Conservation (phyloP, 2,888 invertebrate genomes). For the Suillia variegata region DNA sequence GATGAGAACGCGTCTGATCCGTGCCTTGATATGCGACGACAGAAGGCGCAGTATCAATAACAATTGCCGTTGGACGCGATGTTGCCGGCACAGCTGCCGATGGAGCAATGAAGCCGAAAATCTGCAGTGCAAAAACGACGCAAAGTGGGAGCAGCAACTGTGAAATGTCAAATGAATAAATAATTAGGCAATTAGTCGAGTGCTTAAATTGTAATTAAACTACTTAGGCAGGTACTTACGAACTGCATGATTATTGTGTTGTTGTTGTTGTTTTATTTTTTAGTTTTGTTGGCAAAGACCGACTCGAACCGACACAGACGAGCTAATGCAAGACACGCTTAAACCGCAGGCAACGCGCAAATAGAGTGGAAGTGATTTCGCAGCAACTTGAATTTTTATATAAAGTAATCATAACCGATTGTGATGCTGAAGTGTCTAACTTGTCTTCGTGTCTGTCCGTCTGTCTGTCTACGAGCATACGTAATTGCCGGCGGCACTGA, state of each 20-base stretch:
- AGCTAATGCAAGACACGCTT: constrained; percentile 22
- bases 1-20: constrained; percentile 49
- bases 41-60: constrained; percentile 50
- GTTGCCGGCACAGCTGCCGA: too few species aligned
- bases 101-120: too few species aligned
- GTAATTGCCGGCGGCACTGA: too few species aligned
- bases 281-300: too few species aligned
- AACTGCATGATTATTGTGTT: constrained; percentile 59
- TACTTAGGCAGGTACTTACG: too few species aligned
- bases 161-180: neutral
- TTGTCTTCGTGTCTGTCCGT: too few species aligned
- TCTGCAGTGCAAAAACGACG: constrained; percentile 33
- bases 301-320: constrained; percentile 28
- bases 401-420: neutral
- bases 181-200: neutral
- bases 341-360: neutral
- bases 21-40: constrained; percentile 55
- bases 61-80: constrained; percentile 27
- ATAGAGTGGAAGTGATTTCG: constrained; percentile 12
- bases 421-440: too few species aligned
- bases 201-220: neutral
- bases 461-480: too few species aligned
- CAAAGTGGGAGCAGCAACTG: neutral
- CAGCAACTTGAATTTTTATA: constrained; percentile 23
- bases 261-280: too few species aligned